Base-by-base conservation (phyloP, 2,113 vertebrate species). In the Trinectes maculatus region DNA sequence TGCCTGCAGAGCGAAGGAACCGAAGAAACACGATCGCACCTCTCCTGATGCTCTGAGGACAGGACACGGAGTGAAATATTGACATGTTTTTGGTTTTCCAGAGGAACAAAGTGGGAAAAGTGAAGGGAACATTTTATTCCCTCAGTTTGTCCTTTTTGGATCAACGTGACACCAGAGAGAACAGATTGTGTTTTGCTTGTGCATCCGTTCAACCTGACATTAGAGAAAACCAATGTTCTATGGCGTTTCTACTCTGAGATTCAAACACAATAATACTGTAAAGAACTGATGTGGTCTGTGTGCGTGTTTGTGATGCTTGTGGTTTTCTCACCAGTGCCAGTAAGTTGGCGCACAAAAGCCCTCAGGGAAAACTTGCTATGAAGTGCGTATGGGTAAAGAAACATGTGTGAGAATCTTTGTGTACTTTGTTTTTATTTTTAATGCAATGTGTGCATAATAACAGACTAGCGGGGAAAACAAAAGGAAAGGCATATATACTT, bases 11-110 rank as follows among this genome's bases (percentile, higher is more conserved):
- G 82, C 25, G 42, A 61, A 40, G 36, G 63, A 79, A 68, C 71
- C 18, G 12, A 71, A 81, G 84, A 82, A 84, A 88, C 58, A 53
- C 6, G 73, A 85, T 74, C 66, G 31, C 43, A 57, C 55, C 74
- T 85, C 76, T 44, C 59, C 46, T 60, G 77, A 55, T 65, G 63
- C 57, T 64, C 60, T 1, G 22, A 76, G 43, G 55, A 55, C 28
- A 31, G 60, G 62, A 62, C 67, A 64, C 51, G 18, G 48, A 49
- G 60, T 74, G 73, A 86, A 79, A 77, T 71, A 82, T 56, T 67
- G 73, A 55, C 47, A 55, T 67, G 78, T 72, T 76, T 75, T 58
- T 29, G 43, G 56, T 19, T 66, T 66, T 54, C 3, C 53, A 56
- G 56, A 52, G 51, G 25, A 63, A 63, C 46, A 54, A 58, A 66